These are phyloP conservation scores for Sinocyclocheilus grahami DNA, from an alignment of 2,113 vertebrate genomes.

Conservation along the genomic window DNA sequence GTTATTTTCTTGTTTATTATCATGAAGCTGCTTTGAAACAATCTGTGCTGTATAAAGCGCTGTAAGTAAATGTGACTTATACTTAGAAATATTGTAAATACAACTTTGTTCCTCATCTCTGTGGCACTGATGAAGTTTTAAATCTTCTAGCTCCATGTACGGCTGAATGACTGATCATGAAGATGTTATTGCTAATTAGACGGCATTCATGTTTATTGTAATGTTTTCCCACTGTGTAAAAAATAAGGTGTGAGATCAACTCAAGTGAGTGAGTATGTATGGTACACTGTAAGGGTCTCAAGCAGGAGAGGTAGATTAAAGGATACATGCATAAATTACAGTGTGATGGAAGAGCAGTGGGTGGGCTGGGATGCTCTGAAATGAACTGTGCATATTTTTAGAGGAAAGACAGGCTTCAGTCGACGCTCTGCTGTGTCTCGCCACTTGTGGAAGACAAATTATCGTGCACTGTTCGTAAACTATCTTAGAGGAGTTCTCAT, in stretches of 20 bases:
- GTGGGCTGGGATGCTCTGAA: conserved; percentile 49
- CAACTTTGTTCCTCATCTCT: neutral
- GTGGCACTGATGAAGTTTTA: neutral
- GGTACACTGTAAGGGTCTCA: conserved; percentile 34
- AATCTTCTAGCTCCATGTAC: neutral
- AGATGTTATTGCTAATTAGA: conserved; percentile 13
- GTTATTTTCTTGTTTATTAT: neutral
- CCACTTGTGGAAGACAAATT: conserved; percentile 29
- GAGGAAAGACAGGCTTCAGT: conserved; percentile 29
- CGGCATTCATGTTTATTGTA: neutral
- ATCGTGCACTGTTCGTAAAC: conserved; percentile 4
- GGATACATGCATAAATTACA: conserved; percentile 54
- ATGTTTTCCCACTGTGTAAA: conserved; percentile 5
- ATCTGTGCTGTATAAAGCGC: neutral
- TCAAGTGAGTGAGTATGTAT: conserved; percentile 12
- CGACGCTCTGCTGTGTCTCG: conserved; percentile 17
- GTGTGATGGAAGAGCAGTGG: conserved; percentile 41
- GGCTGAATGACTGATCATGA: neutral
- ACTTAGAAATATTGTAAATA: neutral
- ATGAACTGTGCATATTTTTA: conserved; percentile 37
- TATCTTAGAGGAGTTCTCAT: conserved; percentile 15
- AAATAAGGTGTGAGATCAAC: conserved; percentile 16
- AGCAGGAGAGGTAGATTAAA: conserved; percentile 52
- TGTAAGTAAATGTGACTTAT: neutral
- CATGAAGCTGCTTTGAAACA: neutral